Base-by-base conservation (phyloP, 2,113 vertebrate genomes). In the Gila orcuttii region DNA sequence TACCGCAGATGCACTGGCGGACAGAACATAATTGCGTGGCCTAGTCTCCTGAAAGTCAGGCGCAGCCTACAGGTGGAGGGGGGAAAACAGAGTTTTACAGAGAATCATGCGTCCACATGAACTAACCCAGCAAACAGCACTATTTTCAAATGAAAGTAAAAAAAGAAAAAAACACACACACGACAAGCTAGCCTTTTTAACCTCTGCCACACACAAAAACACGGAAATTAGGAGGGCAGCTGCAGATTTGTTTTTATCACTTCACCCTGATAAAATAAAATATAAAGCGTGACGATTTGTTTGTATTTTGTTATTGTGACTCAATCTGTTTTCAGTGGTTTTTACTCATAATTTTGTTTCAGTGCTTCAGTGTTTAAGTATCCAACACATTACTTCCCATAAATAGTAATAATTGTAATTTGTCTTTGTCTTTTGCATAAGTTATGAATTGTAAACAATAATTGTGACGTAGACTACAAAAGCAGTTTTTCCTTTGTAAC, bases 21-120 rank as follows among this genome's bases (percentile, higher is more conserved):
- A 99, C 90, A 99, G 97, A 94, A 99, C 94, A 95, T 97, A 98
- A 97, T 99, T 99, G 95, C 97, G 96, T 89, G 97, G 97, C 95
- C 97, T 96, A 93, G 97, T 98, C 96, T 98, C 97, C 94, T 98
- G 97, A 97, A 99, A 98, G 96, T 98, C 97, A 90, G 97, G 97
- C 92, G 96, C 95, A 94, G 97, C 96, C 97, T 98, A 94, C 47
- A 86, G 94, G 95, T 83, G 84, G 79, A 77, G 89, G 60, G 94
- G 95, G 57, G 17, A 42, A 87, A 84, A 88, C 82, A 86, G 85
- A 88, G 73, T 86, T 87, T 81, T 57, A 89, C 86, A 88, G 71
- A 85, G 82, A 88, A 88, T 88, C 66, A 88, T 79, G 82, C 74
- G 80, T 82, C 64, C 52, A 85, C 57, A 86, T 85, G 36, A 74